Base-by-base conservation (phyloP, 2,113 vertebrate genomes). In the Thamnaconus septentrionalis region DNA sequence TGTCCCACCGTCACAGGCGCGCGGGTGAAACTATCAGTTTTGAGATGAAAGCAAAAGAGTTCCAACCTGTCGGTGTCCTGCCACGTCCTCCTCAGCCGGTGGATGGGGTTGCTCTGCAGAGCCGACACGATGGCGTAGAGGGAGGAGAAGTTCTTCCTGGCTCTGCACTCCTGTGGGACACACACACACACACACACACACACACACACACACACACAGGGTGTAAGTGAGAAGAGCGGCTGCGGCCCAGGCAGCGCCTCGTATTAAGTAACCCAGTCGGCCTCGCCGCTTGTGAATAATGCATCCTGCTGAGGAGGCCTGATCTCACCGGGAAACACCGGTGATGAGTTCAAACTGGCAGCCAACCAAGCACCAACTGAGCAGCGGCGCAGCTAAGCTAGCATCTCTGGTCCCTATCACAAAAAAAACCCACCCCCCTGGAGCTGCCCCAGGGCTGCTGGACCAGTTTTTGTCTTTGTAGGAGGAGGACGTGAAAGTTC, bases 131-230 rank as follows among this genome's bases (percentile, higher is more conserved):
- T 93, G 69, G 95, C 94, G 1, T 94, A 94, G 53, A 96, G 89
- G 0, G 94, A 95, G 8, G 95, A 97, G 88, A 96, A 95, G 80
- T 97, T 96, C 67, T 95, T 94, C 57, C 93, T 90, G 43, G 86
- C 88, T 47, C 94, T 44, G 8, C 10, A 4, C 8, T 8, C 8
- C 41, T 65, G 59, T 54, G 11, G 71, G 9, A n/a, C 5, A 8
- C 42, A 51, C 42, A 12, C 31, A 6, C 46, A 3, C 12, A n/a
- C 7, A 8, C 42, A 51, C 42, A 18, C 39, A 6, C 46, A 3
- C 12, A 12, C 8, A 8, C 40, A 52, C 42, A 18, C 39, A 6
- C 46, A 3, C 12, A 12, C 8, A 8, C 43, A 52, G 8, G n/a
- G 49, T 52, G 82, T 64, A 79, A 76, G 41, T 48, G 69, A 82